Evolutionary conservation across 2,888 invertebrate species (phyloP).

Genomic region (Andrena fulva): DNA sequence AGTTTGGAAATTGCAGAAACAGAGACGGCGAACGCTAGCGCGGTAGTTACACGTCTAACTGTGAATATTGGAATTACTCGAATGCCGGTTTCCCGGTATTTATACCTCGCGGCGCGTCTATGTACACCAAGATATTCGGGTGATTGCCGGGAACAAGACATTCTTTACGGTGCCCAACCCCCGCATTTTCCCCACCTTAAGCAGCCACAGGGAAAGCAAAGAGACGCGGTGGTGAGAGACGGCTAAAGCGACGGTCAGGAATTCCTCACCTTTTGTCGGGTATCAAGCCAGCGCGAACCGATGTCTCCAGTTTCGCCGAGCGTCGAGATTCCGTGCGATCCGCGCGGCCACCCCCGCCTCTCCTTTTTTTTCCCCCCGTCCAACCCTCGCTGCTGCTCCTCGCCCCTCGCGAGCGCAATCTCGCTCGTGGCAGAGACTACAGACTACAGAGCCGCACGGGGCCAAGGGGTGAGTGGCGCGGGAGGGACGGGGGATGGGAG

Average conservation of each 20-base stretch:
- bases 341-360: slow-evolving; percentile 40
- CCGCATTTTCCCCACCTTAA: slow-evolving; percentile 42
- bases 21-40: not conserved
- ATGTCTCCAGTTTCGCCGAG: slow-evolving; percentile 65
- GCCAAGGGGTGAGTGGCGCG: not conserved
- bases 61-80: slow-evolving; percentile 82
- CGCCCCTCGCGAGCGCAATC: slow-evolving; percentile 44
- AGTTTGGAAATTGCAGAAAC: slow-evolving; percentile 32
- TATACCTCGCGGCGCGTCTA: slow-evolving; percentile 59
- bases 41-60: slow-evolving; percentile 75
- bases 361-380: slow-evolving; percentile 6
- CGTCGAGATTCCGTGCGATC: slow-evolving; percentile 68
- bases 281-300: slow-evolving; percentile 63
- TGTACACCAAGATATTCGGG: slow-evolving; percentile 73
- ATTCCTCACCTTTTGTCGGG: slow-evolving; percentile 75
- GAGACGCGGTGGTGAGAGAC: slow-evolving; percentile 19
- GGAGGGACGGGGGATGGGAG: not conserved
- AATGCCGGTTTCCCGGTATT: slow-evolving; percentile 73
- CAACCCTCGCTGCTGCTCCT: not conserved
- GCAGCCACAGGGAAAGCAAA: slow-evolving; percentile 27
- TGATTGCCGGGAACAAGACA: slow-evolving; percentile 79
- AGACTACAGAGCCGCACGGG: not conserved
- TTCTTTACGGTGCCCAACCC: slow-evolving; percentile 73
- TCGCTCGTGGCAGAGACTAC: slow-evolving; percentile 21
- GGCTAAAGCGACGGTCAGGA: slow-evolving; percentile 66